Conservation (phyloP, 2,888 invertebrate species). For the Frankliniella intonsa region DNA sequence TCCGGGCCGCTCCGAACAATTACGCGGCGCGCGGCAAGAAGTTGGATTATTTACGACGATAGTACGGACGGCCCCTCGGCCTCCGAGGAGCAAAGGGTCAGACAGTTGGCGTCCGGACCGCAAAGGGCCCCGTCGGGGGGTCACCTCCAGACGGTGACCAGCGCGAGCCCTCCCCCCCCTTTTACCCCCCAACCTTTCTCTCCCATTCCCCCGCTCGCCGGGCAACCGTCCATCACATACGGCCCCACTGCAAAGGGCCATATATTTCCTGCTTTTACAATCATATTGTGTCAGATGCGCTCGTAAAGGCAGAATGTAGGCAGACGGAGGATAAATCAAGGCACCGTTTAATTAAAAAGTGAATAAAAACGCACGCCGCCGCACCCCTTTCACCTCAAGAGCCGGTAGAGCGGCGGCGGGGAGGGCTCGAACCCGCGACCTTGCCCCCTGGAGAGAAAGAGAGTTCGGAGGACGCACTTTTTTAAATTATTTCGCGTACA, state of each 20-base stretch:
- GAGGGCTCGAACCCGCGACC: background rate
- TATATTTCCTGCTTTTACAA: conserved; percentile 27
- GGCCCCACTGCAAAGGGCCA: conserved; percentile 1
- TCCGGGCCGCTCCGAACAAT: too few relatives aligned
- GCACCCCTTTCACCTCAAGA: conserved; percentile 11
- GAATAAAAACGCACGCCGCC: background rate
- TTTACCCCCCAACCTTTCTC: background rate
- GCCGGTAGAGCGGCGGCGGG: background rate
- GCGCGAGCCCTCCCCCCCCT: background rate
- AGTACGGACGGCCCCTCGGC: too few relatives aligned
- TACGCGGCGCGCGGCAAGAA: too few relatives aligned
- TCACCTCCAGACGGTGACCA: too few relatives aligned
- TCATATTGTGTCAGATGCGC: conserved; percentile 26
- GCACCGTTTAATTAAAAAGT: conserved; percentile 25
- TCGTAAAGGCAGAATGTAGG: conserved; percentile 21
- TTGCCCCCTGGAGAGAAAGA: background rate
- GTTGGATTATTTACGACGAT: too few relatives aligned
- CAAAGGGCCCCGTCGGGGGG: too few relatives aligned
- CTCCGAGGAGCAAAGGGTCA: too few relatives aligned
- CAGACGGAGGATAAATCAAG: conserved; percentile 26
- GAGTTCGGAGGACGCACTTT: background rate
- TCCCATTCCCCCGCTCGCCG: background rate
- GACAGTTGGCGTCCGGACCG: too few relatives aligned
- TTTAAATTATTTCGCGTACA: too few relatives aligned
- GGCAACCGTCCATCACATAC: background rate